Evolutionary conservation across 2,113 vertebrate species (phyloP).

Genomic region (Gyps fulvus): DNA sequence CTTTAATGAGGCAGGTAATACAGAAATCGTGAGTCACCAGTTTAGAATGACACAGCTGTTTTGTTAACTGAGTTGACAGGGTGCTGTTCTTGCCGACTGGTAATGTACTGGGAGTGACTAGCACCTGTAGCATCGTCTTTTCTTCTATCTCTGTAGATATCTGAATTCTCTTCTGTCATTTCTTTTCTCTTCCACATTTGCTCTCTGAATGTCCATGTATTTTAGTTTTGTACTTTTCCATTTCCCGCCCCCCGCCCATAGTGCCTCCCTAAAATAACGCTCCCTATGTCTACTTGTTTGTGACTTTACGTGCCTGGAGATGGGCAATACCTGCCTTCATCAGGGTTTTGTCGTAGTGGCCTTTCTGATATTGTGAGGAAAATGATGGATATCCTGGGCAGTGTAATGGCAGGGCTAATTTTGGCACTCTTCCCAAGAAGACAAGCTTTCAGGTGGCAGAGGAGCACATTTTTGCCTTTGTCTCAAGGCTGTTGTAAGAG

Average conservation of each 20-base stretch:
- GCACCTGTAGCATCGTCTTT: background rate
- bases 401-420: too few species aligned
- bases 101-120: background rate
- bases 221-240: background rate
- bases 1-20: background rate
- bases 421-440: fast-evolving
- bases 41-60: background rate
- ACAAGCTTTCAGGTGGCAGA: background rate
- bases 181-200: background rate
- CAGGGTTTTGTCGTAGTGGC: background rate
- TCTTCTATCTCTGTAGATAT: background rate
- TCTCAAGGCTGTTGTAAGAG: background rate
- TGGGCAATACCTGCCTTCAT: background rate
- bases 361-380: background rate
- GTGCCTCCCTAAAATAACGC: background rate
- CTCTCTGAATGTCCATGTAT: background rate
- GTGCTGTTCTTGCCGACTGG: background rate
- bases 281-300: background rate
- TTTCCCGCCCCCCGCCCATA: fast-evolving
- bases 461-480: background rate
- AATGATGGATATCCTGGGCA: background rate
- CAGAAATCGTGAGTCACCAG: background rate
- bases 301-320: background rate
- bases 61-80: background rate
- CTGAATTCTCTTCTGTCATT: background rate